Base-by-base conservation (phyloP, 64 coral and sea anemone genomes). In the Porites australiensis region DNA sequence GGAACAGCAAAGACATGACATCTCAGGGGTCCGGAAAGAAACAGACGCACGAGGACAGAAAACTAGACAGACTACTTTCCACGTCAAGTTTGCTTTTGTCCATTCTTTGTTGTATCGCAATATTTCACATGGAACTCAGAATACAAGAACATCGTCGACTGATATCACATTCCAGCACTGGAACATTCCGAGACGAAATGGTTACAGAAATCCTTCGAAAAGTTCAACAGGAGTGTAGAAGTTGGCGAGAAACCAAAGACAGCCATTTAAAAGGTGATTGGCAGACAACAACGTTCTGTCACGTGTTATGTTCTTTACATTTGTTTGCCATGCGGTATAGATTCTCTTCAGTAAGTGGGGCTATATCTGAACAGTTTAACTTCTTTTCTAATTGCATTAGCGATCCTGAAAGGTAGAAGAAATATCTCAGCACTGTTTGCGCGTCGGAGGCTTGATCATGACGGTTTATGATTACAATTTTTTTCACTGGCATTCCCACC, bases 71-170 rank as follows among this genome's bases (percentile, higher is more conserved):
- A 37, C 27, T 65, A 13, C 65, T 23, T 59, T 82, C 58, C 58
- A 44, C 13, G 27, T 82, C 60, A 82, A 23, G 27, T 60, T 82
- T 82, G 79, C 43, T 82, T 12, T 82, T 82, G 79, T 82, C 79
- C 19, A 3, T 65, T 64, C 0, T 82, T 3, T 82, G 79, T 82
- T 65, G 79, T 82, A 64, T 82, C 12, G 60, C 60, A 7, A 0
- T 64, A 13, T 48, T 82, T 65, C 44, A 59, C 59, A 6, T 48
- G 58, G 79, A 82, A 82, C 59, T 82, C 27, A 37, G 27, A 37
- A 37, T 37, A 37, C 27, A 37, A 37, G 27, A 37, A 37, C 27
- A 37, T 37, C 23, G 11, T 64, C 58, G 79, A 49, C 58, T 64
- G 23, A 82, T 82, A 82, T 64, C 59, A 44, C 58, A 82, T 60